These are phyloP conservation scores for Megamerina dolium DNA, from an alignment of 2,888 invertebrate genomes.

Conservation along the genomic window DNA sequence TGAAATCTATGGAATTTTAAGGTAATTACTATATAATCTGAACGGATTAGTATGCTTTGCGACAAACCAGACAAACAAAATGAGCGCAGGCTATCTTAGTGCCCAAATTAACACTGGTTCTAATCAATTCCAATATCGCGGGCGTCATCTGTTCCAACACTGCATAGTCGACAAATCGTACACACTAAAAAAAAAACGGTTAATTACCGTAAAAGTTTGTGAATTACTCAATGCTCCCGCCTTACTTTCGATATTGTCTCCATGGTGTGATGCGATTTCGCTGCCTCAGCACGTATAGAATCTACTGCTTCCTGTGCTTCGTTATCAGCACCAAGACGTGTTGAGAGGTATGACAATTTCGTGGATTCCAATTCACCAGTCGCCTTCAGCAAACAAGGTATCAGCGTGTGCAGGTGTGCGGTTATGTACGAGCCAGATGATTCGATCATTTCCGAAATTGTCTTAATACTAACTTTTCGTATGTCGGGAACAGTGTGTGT, in stretches of 20 bases:
- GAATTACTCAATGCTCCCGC: too few species aligned
- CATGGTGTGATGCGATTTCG: slow-evolving; percentile 80
- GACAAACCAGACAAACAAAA: slow-evolving; percentile 64
- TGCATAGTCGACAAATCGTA: slow-evolving; percentile 67
- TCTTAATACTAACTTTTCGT: slow-evolving; percentile 72
- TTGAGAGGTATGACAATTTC: slow-evolving; percentile 73
- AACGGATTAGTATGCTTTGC: too few species aligned
- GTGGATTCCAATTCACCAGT: slow-evolving; percentile 81
- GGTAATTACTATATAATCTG: neutral
- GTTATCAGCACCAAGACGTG: slow-evolving; percentile 62
- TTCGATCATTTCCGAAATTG: slow-evolving; percentile 78
- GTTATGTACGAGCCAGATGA: slow-evolving; percentile 72
- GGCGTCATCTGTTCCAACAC: slow-evolving; percentile 76
- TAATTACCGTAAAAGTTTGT: too few species aligned
- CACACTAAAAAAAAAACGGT: slow-evolving; percentile 51
- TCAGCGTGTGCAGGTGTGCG: slow-evolving; percentile 72
- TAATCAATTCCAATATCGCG: slow-evolving; percentile 73
- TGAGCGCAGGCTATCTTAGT: slow-evolving; percentile 78
- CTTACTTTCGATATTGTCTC: slow-evolving; percentile 82
- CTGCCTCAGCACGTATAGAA: slow-evolving; percentile 70
- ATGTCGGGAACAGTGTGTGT: slow-evolving; percentile 73
- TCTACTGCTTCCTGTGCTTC: slow-evolving; percentile 73
- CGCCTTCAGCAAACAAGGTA: slow-evolving; percentile 78
- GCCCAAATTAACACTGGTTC: slow-evolving; percentile 72
- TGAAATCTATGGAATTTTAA: slow-evolving; percentile 32